Evolutionary conservation across 2,113 vertebrate species (phyloP), one percentile per base, ranked within the genome.

Genomic region (Capreolus pygargus): DNA sequence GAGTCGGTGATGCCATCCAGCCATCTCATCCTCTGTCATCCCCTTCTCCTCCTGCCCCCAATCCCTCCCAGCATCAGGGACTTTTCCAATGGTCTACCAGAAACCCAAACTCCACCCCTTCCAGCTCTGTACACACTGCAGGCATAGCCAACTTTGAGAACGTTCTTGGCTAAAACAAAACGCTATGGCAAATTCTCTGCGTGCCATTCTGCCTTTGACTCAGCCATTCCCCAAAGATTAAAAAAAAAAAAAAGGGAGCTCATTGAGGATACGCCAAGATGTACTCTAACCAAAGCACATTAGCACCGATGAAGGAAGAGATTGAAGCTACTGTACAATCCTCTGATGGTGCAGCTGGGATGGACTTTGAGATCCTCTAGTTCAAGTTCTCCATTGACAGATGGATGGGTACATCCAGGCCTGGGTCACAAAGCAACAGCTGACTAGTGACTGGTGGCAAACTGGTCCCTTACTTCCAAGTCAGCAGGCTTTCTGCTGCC

Each of bases 121-220:
- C 54, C 45, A 76, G 27, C 11, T 91, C 27, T 60, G 25, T 15
- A 93, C 13, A 39, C 7, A 21, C 30, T 86, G 21, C 5, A 76
- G 39, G 61, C 50, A 58, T 83, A 84, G 86, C 50, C 91, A 95
- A 87, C 7, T 45, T 91, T 36, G 6, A 3, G 23, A 93, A 47
- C 12, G 36, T 94, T 97, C 96, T 87, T 98, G 81, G 96, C 94
- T 92, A 76, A 98, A 96, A 89, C 15, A 88, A 94, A 97, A 95
- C 19, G 79, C 28, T 81, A 86, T 36, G 57, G 86, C 33, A 95
- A 93, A 94, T 95, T 95, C 86, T 97, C 94, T 86, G 28, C 84
- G 57, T 95, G 93, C 85, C 43, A 97, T 90, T 96, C 50, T 95
- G 81, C 55, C 88, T 96, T 95, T 95, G 94, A 89, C 61, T 96